A percentile compares a stretch with the other conserved stretches of the same genome.
Evolutionary conservation across 2,888 invertebrate species (phyloP).

Genomic region (Hirtodrosophila histrioides): DNA sequence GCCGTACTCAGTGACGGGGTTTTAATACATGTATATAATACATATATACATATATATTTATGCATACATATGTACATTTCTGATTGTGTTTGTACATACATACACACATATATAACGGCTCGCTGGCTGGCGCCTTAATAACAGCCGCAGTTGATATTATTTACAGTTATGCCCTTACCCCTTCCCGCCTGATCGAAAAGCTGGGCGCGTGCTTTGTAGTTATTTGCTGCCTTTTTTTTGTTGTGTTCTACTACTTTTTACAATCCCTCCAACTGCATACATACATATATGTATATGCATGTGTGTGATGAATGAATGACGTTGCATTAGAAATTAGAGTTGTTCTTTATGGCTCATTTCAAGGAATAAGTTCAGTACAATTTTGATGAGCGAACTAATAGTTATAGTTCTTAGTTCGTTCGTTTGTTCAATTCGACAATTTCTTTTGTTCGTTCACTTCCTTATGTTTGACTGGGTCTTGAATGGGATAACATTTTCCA

Average conservation of each 20-base stretch:
- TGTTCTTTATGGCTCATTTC: too few relatives aligned
- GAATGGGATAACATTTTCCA: too few relatives aligned
- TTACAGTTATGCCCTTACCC: conserved; percentile 25
- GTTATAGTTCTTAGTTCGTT: too few relatives aligned
- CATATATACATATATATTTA: background rate
- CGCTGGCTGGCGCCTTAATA: conserved; percentile 32
- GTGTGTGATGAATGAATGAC: conserved; percentile 64
- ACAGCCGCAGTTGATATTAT: conserved; percentile 42
- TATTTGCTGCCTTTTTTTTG: conserved; percentile 28
- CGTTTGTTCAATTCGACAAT: too few relatives aligned
- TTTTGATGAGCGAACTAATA: too few relatives aligned
- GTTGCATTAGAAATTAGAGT: conserved; percentile 71
- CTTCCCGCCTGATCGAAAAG: conserved; percentile 25
- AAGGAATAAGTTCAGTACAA: too few relatives aligned
- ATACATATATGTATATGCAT: conserved; percentile 15
- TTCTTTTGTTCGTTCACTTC: too few relatives aligned
- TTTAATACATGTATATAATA: too few relatives aligned
- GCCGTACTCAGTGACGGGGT: too few relatives aligned
- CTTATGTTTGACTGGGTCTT: too few relatives aligned
- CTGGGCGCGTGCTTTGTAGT: conserved; percentile 36
- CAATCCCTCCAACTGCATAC: conserved; percentile 23
- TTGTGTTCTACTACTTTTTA: background rate
- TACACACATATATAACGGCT: conserved; percentile 15
- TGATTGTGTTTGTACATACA: conserved; percentile 9
- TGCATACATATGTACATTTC: too few relatives aligned